phyloP scores from a whole-genome alignment of 2,888 invertebrate species.

The Galeruca laticollis region DNA sequence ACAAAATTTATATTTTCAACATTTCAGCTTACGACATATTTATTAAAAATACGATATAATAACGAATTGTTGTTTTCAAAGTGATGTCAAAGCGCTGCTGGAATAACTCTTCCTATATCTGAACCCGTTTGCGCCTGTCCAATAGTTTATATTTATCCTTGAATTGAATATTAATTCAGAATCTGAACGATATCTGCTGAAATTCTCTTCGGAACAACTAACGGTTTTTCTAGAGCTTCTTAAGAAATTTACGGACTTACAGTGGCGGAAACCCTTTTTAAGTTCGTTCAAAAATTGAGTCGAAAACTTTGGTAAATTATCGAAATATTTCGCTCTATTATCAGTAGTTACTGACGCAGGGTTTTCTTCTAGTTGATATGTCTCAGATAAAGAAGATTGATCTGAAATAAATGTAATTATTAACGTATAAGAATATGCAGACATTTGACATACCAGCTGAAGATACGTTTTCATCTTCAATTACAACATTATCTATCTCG shows the following conservation, averaged over 20 bases:
- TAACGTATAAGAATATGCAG: not conserved
- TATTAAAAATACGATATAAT: too few relatives aligned
- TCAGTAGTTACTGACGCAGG: constrained; percentile 3
- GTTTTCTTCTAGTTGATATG: not conserved
- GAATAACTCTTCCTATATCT: constrained; percentile 49
- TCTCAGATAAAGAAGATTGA: constrained; percentile 15
- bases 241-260: constrained; percentile 40
- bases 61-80: constrained; percentile 12
- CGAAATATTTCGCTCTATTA: constrained; percentile 30
- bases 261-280: constrained; percentile 45
- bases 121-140: constrained; percentile 20
- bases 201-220: constrained; percentile 46
- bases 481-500: not conserved
- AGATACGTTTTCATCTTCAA: not conserved
- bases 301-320: constrained; percentile 39
- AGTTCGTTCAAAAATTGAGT: constrained; percentile 44
- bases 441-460: constrained; percentile 29
- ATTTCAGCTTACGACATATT: too few relatives aligned
- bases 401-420: constrained; percentile 18
- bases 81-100: constrained; percentile 45
- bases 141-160: constrained; percentile 26
- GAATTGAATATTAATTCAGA: constrained; percentile 47
- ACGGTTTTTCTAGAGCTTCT: constrained; percentile 31
- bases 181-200: constrained; percentile 51
- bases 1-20: too few relatives aligned